These are phyloP conservation scores for Microplitis deprimator DNA, from an alignment of 2,888 invertebrate genomes.

Conservation along the genomic window DNA sequence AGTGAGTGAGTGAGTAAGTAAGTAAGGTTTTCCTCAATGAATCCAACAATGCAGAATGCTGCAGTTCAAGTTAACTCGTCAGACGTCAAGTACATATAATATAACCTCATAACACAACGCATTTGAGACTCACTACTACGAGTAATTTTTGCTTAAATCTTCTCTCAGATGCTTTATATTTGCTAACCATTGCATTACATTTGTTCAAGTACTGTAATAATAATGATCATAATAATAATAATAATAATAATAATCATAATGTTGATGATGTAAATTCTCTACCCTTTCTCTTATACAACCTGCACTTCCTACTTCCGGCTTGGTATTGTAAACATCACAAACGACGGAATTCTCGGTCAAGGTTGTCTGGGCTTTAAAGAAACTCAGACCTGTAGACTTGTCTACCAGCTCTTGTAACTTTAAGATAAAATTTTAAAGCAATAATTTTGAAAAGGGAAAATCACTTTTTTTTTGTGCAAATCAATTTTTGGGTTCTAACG, in stretches of 20 bases:
- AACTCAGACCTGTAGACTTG: slow-evolving; percentile 8
- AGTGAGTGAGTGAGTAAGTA: not conserved
- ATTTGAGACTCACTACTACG: not conserved
- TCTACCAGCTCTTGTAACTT: not conserved
- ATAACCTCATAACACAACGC: not conserved
- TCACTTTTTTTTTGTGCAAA: too few species aligned
- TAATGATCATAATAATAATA: not conserved
- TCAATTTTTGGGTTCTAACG: too few species aligned
- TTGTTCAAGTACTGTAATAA: not conserved
- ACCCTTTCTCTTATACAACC: not conserved
- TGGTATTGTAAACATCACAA: slow-evolving; percentile 25
- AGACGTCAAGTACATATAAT: slow-evolving; percentile 2
- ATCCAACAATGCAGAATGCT: not conserved
- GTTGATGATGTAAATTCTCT: not conserved
- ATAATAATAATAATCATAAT: not conserved
- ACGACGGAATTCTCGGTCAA: slow-evolving; percentile 18
- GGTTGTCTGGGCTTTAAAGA: slow-evolving; percentile 13
- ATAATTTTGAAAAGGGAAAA: too few species aligned
- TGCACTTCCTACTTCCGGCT: slow-evolving; percentile 25
- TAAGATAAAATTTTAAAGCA: not conserved
- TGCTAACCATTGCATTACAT: not conserved
- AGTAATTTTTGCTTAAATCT: slow-evolving; percentile 5
- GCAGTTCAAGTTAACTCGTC: slow-evolving; percentile 8
- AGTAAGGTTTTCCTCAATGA: not conserved
- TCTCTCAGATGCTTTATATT: not conserved